Base-by-base conservation (phyloP, 2,797 vertebrate species). In the Luscinia megarhynchos region DNA sequence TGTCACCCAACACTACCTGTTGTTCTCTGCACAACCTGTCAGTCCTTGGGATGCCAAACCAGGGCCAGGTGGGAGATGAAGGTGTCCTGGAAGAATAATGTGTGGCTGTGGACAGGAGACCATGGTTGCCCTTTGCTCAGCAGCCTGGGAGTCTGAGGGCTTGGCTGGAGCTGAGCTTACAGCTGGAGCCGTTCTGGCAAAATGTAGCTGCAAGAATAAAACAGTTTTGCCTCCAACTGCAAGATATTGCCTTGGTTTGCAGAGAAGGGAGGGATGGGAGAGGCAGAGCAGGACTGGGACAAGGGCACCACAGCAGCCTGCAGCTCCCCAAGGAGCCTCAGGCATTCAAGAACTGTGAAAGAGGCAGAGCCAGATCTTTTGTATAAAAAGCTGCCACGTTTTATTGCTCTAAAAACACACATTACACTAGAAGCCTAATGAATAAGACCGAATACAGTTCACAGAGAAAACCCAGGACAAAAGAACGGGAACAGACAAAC, bases 321-420 rank as follows among this genome's bases (percentile, higher is more conserved):
- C 66, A 75, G 62, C 43, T 58, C 46, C 82, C 88, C 84, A 57
- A 8, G 22, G 57, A 22, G 54, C 57, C 67, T 72, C 11, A 1
- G 16, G 50, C 36, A 27, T 53, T 23, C 30, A 9, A 57, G 40
- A 58, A 69, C 64, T 6, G 45, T 29, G 17, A 88, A 72, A 77
- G 66, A 96, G 68, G 78, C 73, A 94, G 46, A 90, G 74, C 8
- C 89, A 78, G 57, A 11, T 13, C 24, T 18, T 70, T 91, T n/a
- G 12, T 51, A 79, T 5, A 38, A 89, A 96, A 93, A 41, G 20
- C 84, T 63, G 73, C 75, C 90, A 61, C 19, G 0, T 90, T 97
- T 97, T 97, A 97, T 95, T 97, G 96, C 94, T 93, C 94, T 94
- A 84, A 93, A 77, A 92, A 74, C 29, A 38, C 78, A 88, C 74